These are phyloP conservation scores for Lates calcarifer DNA, from an alignment of 2,113 vertebrate species.

Conservation along the genomic window DNA sequence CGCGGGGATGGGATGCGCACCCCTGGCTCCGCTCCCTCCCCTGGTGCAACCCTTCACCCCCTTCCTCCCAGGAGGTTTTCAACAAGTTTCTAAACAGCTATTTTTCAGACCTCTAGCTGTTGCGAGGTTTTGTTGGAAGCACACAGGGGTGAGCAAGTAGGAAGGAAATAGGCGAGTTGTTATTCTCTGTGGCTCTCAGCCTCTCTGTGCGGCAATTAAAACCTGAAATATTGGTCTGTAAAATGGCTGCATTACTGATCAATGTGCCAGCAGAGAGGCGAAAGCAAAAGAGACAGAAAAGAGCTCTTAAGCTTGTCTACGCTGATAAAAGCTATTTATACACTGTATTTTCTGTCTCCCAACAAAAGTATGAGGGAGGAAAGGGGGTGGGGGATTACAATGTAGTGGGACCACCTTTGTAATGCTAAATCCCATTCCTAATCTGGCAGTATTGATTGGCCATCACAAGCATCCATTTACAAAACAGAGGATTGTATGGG, in stretches of 20 bases:
- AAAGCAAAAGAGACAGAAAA: constrained; percentile 21
- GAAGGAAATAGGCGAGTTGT: constrained; percentile 45
- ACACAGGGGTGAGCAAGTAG: constrained; percentile 23
- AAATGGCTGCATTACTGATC: constrained; percentile 64
- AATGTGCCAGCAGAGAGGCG: constrained; percentile 9
- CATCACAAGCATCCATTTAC: constrained; percentile 75
- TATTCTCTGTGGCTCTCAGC: constrained; percentile 38
- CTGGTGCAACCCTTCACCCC: constrained; percentile 17
- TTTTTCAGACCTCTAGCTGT: constrained; percentile 40
- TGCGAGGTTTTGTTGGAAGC: constrained; percentile 18
- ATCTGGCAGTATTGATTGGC: constrained; percentile 83
- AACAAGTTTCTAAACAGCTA: constrained; percentile 54
- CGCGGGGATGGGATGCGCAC: constrained; percentile 27
- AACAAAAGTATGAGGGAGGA: constrained; percentile 56
- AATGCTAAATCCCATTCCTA: constrained; percentile 81
- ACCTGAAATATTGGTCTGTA: constrained; percentile 75
- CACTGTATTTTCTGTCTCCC: constrained; percentile 59
- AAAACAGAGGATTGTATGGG: constrained; percentile 65
- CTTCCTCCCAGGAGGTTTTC: constrained; percentile 46
- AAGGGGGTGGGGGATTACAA: constrained; percentile 74
- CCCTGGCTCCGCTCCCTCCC: constrained; percentile 18
- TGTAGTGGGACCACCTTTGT: constrained; percentile 80
- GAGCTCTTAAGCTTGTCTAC: constrained; percentile 52
- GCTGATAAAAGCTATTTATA: constrained; percentile 71
- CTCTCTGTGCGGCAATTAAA: constrained; percentile 72